Base-by-base conservation (phyloP, 2,113 vertebrate genomes). In the Anseranas semipalmata region DNA sequence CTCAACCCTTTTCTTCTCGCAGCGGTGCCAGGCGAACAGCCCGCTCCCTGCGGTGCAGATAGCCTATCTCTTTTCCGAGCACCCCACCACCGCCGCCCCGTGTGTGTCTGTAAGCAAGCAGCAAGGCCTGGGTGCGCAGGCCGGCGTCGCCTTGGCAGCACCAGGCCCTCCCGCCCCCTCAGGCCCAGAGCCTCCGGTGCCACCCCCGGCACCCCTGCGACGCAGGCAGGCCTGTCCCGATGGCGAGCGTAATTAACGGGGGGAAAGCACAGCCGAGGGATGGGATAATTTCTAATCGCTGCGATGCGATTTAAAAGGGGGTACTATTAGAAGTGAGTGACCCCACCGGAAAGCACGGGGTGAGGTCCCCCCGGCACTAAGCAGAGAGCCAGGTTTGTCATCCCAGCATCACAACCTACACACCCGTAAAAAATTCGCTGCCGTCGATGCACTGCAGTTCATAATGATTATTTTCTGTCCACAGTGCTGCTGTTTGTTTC, bases 401-500 rank as follows among this genome's bases (percentile, higher is more conserved):
- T 15, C 15, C n/a, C 63, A 82, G 53, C 80, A 60, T 37, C 86
- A 82, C 96, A 95, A 84, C 32, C 60, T 50, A 81, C 43, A 81
- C 45, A 73, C 43, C 66, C 85, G 76, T 82, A 77, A 82, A 79
- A 91, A 73, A 71, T n/a, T 79, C 9, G 9, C 48, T 30, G 70
- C 2, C 1, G 20, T 33, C 8, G 8, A 85, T 46, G 85, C 25
- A 9, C 15, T 35, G 45, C 62, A 41, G 60, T 55, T 92, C 77
- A 46, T 70, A 87, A 86, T 52, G 39, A 82, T 79, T 94, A 24
- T 21, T 72, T 92, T 87, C 90, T 85, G 56, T 45, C 84, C 84
- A 58, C 86, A 33, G 43, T 20, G n/a, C 91, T 91, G 86, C 62
- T 89, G 67, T 85, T 82, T 87, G 73, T 94, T 95, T 94, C 89